Percentiles rank a stretch among this genome's conserved stretches.
Conservation (phyloP, 1,140 invertebrate genomes). For the Rhysida immarginata region DNA sequence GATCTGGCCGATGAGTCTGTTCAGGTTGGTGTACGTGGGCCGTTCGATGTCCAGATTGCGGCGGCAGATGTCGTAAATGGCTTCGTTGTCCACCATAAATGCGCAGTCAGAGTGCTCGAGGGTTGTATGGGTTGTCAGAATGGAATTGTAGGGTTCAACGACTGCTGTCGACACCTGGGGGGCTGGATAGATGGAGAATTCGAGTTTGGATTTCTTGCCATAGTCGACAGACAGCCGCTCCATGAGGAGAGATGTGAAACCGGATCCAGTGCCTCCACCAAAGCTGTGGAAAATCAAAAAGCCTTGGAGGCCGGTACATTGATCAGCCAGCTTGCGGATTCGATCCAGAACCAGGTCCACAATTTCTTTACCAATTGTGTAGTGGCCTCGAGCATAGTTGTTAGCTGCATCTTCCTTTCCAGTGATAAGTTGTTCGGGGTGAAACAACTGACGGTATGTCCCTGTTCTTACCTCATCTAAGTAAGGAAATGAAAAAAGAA, state of each 20-base stretch:
- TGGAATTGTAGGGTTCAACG: slow-evolving; percentile 76
- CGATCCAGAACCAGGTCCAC: slow-evolving; percentile 60
- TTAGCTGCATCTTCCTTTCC: slow-evolving; percentile 74
- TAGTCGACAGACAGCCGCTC: slow-evolving; percentile 75
- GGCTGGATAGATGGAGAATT: slow-evolving; percentile 79
- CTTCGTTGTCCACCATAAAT: slow-evolving; percentile 65
- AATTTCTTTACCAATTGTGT: slow-evolving; percentile 80
- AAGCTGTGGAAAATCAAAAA: slow-evolving; percentile 84
- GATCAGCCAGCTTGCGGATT: slow-evolving; percentile 63
- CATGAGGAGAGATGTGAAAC: slow-evolving; percentile 75
- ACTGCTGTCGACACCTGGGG: slow-evolving; percentile 68
- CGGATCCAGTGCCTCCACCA: slow-evolving; percentile 77
- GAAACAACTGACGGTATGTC: slow-evolving; percentile 42
- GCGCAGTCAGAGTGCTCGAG: slow-evolving; percentile 60
- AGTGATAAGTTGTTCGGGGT: slow-evolving; percentile 43
- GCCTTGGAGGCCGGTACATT: slow-evolving; percentile 70
- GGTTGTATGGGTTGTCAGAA: slow-evolving; percentile 61
- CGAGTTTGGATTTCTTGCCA: slow-evolving; percentile 74
- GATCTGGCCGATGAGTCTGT: slow-evolving; percentile 67
- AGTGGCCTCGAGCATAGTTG: slow-evolving; percentile 77
- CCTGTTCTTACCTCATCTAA: slow-evolving; percentile 50
- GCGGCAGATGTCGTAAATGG: slow-evolving; percentile 81
- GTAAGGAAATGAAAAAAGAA: too few relatives aligned
- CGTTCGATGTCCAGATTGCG: slow-evolving; percentile 73
- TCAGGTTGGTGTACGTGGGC: slow-evolving; percentile 62